Conservation (phyloP, 1,140 invertebrate genomes). For the Asobara japonica region DNA sequence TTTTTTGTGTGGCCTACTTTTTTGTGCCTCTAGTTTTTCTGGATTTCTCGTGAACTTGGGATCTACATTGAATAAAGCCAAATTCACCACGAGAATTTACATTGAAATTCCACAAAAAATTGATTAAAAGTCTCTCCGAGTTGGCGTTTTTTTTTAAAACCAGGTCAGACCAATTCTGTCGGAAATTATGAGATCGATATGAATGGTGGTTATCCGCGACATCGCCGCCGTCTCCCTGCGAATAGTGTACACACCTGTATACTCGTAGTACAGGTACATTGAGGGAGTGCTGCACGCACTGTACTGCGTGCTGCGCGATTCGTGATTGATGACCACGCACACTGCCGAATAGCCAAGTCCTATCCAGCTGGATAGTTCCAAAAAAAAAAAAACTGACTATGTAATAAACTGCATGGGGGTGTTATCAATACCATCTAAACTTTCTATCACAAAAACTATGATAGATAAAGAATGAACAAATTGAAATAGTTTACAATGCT, state of each 20-base stretch:
- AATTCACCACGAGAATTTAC: not conserved
- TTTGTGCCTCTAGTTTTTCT: no score
- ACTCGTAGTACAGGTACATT: not conserved
- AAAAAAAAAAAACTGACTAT: no score
- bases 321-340: not conserved
- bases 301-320: not conserved
- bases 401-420: no score
- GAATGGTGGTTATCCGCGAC: conserved; percentile 12
- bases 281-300: not conserved
- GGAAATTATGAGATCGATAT: conserved; percentile 19
- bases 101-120: not conserved
- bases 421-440: no score
- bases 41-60: not conserved
- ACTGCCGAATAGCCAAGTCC: no score
- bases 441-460: no score
- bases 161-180: conserved; percentile 15
- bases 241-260: conserved; percentile 1
- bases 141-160: not conserved
- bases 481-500: no score
- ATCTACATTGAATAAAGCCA: not conserved
- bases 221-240: conserved; percentile 1
- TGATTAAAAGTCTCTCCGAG: not conserved
- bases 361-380: no score
- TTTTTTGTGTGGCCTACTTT: not conserved
- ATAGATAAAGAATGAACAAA: no score